Percentiles rank a stretch among this genome's conserved stretches.
Conservation (phyloP, 2,797 vertebrate genomes). For the Danio aesculapii region DNA sequence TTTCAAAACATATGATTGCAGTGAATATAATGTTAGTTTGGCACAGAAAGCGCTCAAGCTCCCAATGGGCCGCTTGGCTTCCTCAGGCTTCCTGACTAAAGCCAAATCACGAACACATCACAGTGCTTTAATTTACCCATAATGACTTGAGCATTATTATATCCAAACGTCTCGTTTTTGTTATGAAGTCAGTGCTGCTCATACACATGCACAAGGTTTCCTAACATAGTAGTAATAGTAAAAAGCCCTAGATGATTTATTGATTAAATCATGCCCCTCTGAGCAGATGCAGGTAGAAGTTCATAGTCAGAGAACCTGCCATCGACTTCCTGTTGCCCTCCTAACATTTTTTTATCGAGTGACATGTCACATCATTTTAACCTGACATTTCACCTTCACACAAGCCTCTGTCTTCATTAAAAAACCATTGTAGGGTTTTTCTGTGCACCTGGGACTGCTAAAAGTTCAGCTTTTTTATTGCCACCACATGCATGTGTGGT, state of each 20-base stretch:
- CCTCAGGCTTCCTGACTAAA: neutral
- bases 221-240: constrained; percentile 3
- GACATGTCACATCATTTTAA: constrained; percentile 50
- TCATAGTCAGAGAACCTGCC: constrained; percentile 1
- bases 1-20: neutral
- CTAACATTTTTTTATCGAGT: constrained; percentile 25
- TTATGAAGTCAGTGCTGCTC: neutral
- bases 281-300: neutral
- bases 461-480: constrained; percentile 36
- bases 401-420: constrained; percentile 64
- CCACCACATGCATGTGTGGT: neutral
- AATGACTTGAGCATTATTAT: neutral
- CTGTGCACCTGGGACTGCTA: constrained; percentile 1
- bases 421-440: constrained; percentile 51
- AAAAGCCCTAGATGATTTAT: constrained; percentile 6
- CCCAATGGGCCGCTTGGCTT: neutral
- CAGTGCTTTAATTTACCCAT: neutral
- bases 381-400: constrained; percentile 60
- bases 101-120: neutral
- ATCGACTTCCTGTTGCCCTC: constrained; percentile 27
- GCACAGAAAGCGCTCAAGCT: neutral
- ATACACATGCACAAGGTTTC: neutral
- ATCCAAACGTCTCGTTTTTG: neutral
- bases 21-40: constrained; percentile 5
- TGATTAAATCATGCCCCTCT: neutral